These are phyloP conservation scores for Delichon dasypus DNA, from an alignment of 2,797 vertebrate species.

Conservation along the genomic window DNA sequence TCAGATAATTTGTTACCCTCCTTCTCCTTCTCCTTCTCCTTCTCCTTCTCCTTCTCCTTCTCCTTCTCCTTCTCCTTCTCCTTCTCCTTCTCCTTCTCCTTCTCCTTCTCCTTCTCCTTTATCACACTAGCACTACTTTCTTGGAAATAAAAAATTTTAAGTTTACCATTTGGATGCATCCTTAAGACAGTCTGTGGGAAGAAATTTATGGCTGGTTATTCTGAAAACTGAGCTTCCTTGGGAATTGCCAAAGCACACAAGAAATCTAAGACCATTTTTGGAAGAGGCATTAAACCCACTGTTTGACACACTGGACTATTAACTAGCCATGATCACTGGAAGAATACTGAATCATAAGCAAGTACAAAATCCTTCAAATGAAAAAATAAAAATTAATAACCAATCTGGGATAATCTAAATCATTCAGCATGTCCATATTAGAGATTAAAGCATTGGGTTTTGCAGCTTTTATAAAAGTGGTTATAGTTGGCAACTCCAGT, in stretches of 20 bases:
- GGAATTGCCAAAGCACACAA: background rate
- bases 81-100: too few relatives aligned
- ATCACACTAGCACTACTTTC: background rate
- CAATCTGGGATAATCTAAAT: background rate
- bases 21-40: background rate
- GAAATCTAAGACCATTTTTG: background rate
- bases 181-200: background rate
- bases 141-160: background rate
- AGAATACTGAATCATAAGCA: background rate
- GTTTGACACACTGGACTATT: background rate
- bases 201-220: background rate
- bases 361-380: background rate
- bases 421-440: background rate
- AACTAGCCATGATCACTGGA: background rate
- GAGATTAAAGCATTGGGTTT: background rate
- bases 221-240: background rate
- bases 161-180: background rate
- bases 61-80: too few relatives aligned
- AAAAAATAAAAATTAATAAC: background rate
- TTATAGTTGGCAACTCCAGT: background rate
- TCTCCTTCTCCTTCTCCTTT: too few relatives aligned
- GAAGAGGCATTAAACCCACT: background rate
- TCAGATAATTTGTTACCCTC: background rate
- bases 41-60: too few relatives aligned
- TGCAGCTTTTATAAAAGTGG: background rate